Conservation (phyloP, 2,113 vertebrate species). For the Rutilus rutilus region DNA sequence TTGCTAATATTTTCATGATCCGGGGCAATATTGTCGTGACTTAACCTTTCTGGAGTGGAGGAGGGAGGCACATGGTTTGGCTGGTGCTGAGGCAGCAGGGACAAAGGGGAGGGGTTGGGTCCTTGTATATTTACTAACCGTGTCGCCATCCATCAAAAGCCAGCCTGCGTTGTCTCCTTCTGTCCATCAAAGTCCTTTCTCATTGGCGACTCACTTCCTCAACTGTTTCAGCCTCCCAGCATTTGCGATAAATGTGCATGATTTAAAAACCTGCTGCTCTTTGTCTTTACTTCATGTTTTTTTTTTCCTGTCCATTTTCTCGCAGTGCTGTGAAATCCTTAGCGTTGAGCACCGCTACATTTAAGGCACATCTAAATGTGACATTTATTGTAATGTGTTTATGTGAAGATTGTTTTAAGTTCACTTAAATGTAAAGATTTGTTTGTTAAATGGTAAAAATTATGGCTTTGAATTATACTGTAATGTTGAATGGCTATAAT, state of each 20-base stretch:
- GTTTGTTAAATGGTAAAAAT: too few relatives aligned
- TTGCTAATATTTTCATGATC: constrained; percentile 73
- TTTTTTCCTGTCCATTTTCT: constrained; percentile 46
- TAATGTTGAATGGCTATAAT: too few relatives aligned
- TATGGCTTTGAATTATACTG: too few relatives aligned
- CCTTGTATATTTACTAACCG: constrained; percentile 79
- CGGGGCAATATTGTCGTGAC: constrained; percentile 73
- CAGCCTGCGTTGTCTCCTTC: constrained; percentile 65
- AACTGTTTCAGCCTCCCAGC: constrained; percentile 50
- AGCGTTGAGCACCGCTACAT: too few relatives aligned
- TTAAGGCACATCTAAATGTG: too few relatives aligned
- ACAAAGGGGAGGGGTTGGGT: constrained; percentile 54
- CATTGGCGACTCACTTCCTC: constrained; percentile 69
- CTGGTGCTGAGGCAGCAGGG: constrained; percentile 75
- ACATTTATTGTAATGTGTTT: too few relatives aligned
- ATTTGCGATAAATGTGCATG: constrained; percentile 71
- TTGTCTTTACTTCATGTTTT: constrained; percentile 43
- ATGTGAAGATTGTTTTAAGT: too few relatives aligned
- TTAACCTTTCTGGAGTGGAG: constrained; percentile 73
- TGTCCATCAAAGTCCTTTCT: constrained; percentile 73
- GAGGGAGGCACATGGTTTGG: constrained; percentile 17
- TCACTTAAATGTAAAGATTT: too few relatives aligned
- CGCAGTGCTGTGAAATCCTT: constrained; percentile 28
- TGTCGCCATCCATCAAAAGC: constrained; percentile 76
- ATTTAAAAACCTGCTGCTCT: constrained; percentile 57